Evolutionary conservation across 2,888 invertebrate species (phyloP), one percentile per base, ranked within the genome.

Genomic region (Parapristionchus giblindavisi): DNA sequence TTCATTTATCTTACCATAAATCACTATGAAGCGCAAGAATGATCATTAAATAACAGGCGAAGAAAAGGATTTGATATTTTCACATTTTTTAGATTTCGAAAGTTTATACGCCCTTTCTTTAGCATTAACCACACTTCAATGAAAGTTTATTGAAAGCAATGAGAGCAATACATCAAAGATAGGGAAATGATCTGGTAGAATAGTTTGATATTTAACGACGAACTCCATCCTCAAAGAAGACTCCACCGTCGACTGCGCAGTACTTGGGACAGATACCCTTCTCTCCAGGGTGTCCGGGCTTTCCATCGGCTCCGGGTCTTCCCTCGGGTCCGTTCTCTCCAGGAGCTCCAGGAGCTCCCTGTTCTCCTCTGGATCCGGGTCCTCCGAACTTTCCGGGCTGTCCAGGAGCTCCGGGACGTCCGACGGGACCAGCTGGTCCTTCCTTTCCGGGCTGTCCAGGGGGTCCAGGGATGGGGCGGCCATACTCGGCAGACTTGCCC

Each of bases 231-330:
- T 73, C 73, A 61, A 60, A 73, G 73, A 73, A 73, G 36, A 73
- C 61, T 61, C 73, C 73, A 34, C 73, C 73, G 36, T 73, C 73
- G 34, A 73, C 36, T 60, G 73, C 73, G 61, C 73, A 73, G 61
- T 73, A 73, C 73, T 73, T 73, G 73, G 73, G 73, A 61, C 73
- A 73, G 61, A 73, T 73, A 36, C 73, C 73, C 73, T 73, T 73
- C 73, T 73, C 73, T 51, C 73, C 73, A 5, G 73, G 8, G 14
- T 21, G 34, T 60, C 73, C 73, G 11, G 29, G 14, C 14, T n/a
- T 2, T 43, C 73, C 73, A 29, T 52, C 54, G 17, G n/a, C 17
- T 60, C 73, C 73, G 34, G 73, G 60, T 51, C 61, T 29, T 29
- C 73, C 73, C 17, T 60, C 48, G 24, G 29, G 32, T 34, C 73